These are phyloP conservation scores for Papilio glaucus DNA, from an alignment of 1,140 invertebrate species.

Conservation along the genomic window DNA sequence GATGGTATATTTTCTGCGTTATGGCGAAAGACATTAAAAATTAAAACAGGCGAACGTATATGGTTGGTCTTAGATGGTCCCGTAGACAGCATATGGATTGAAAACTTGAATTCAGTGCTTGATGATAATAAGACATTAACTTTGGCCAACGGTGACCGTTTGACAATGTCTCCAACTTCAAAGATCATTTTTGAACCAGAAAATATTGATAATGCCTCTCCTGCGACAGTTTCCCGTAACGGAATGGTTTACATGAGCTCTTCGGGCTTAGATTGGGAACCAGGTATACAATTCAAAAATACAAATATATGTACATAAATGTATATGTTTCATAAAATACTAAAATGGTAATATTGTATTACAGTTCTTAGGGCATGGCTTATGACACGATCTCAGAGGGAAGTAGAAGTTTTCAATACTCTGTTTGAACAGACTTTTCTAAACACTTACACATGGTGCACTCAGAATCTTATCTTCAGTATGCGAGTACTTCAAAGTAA, in stretches of 20 bases:
- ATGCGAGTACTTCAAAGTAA: slow-evolving; percentile 97
- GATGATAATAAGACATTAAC: slow-evolving; percentile 98
- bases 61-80: slow-evolving; percentile 98
- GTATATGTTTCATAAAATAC: not conserved
- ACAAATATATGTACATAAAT: no score
- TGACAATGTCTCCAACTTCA: slow-evolving; percentile 95
- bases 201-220: slow-evolving; percentile 98
- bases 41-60: slow-evolving; percentile 93
- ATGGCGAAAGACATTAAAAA: slow-evolving; percentile 96
- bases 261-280: slow-evolving; percentile 95
- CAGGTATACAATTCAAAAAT: slow-evolving; percentile 78
- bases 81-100: slow-evolving; percentile 98
- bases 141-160: slow-evolving; percentile 96
- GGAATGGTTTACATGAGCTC: slow-evolving; percentile 99
- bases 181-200: slow-evolving; percentile 99
- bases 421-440: slow-evolving; percentile 93
- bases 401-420: slow-evolving; percentile 89
- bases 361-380: slow-evolving; percentile 90
- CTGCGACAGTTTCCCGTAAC: slow-evolving; percentile 97
- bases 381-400: slow-evolving; percentile 88
- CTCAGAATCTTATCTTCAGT: slow-evolving; percentile 91
- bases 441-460: slow-evolving; percentile 90
- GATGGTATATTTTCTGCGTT: slow-evolving; percentile 98
- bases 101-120: slow-evolving; percentile 97
- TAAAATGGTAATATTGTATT: slow-evolving; percentile 41